These are phyloP conservation scores for Cerceris ruficornis DNA, from an alignment of 2,888 invertebrate genomes.

Conservation along the genomic window DNA sequence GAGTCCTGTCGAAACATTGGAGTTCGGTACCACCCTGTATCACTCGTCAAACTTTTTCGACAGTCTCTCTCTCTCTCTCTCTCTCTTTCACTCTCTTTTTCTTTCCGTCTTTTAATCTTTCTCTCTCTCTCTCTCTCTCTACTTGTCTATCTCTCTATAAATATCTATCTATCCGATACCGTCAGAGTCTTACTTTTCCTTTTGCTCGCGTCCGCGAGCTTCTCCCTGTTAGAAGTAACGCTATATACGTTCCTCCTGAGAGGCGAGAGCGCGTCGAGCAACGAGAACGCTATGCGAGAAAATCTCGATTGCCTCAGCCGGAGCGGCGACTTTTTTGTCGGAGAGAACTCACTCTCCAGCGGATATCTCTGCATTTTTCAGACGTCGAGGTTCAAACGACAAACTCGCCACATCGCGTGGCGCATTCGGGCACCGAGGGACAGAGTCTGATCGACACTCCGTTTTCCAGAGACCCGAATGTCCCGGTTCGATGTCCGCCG, in stretches of 20 bases:
- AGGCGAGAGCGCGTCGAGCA: constrained; percentile 4
- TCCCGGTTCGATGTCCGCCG: constrained; percentile 77
- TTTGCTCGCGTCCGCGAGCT: no score
- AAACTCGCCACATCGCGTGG: constrained; percentile 79
- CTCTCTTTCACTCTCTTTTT: constrained; percentile 6
- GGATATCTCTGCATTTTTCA: constrained; percentile 69
- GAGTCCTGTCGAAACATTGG: not conserved
- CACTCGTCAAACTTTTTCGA: constrained; percentile 27
- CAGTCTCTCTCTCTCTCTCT: constrained; percentile 27
- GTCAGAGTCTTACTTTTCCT: no score
- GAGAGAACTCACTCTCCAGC: constrained; percentile 51
- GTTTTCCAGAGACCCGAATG: constrained; percentile 80
- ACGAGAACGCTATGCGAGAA: constrained; percentile 9
- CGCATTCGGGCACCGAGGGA: constrained; percentile 70
- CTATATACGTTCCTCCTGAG: constrained; percentile 1
- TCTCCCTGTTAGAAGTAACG: no score
- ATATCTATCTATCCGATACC: no score
- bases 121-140: no score
- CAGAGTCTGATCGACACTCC: constrained; percentile 81
- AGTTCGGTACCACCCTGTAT: constrained; percentile 23
- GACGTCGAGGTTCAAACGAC: constrained; percentile 80
- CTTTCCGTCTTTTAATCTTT: not conserved
- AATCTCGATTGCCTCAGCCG: constrained; percentile 46
- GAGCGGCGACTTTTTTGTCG: constrained; percentile 45
- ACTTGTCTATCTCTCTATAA: no score